Evolutionary conservation across 2,113 vertebrate species (phyloP).

Genomic region (Chloebia gouldiae): DNA sequence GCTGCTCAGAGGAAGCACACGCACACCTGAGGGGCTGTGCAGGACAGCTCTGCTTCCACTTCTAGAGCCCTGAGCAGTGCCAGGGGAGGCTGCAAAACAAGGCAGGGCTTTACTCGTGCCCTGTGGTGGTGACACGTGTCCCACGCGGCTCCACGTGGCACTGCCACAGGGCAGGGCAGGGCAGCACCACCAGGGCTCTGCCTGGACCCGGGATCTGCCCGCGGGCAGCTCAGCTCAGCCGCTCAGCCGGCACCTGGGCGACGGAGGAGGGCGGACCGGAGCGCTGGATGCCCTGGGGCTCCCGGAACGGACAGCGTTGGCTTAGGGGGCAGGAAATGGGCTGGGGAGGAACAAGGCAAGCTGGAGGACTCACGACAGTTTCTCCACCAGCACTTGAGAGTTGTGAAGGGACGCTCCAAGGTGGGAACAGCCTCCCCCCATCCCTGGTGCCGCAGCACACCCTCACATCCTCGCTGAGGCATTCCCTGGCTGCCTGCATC

Average conservation of each 20-base stretch:
- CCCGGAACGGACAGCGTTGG: not conserved
- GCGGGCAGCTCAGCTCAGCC: not conserved
- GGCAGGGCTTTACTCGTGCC: not conserved
- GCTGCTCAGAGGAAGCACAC: not conserved
- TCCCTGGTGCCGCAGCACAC: not conserved
- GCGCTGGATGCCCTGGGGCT: not conserved
- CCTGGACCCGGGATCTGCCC: not conserved
- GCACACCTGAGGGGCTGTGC: not conserved
- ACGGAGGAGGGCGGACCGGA: fast-evolving
- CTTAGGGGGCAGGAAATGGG: not conserved
- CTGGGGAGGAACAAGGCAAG: not conserved
- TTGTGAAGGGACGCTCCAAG: not conserved
- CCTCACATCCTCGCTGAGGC: not conserved
- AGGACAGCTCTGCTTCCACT: not conserved
- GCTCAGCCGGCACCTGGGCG: fast-evolving
- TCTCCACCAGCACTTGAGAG: not conserved
- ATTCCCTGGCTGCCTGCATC: not conserved
- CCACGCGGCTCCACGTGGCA: not conserved
- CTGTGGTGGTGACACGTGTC: not conserved
- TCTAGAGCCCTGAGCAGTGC: not conserved
- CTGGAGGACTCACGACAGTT: not conserved
- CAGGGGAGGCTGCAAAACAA: not conserved
- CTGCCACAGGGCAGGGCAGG: not conserved
- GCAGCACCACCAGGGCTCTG: not conserved
- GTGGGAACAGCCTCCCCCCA: not conserved